Conservation (phyloP, 1,140 invertebrate species). For the Contarinia nasturtii region DNA sequence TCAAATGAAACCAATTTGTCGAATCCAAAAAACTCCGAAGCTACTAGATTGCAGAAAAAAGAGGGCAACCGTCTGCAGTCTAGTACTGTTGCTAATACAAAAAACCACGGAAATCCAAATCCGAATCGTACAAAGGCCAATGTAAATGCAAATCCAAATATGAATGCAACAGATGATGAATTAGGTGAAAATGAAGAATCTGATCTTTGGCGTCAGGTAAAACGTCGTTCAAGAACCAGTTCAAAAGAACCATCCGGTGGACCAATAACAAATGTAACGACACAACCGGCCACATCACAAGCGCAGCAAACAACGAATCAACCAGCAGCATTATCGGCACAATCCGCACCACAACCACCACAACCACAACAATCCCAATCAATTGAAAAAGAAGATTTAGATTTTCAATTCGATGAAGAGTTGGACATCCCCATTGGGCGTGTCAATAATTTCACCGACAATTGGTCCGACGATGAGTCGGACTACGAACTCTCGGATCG, state of each 20-base stretch:
- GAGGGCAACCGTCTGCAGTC: no score
- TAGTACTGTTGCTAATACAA: no score
- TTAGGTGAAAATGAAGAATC: slow-evolving; percentile 4
- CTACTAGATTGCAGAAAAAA: no score
- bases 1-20: no score
- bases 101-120: no score
- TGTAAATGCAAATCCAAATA: no score
- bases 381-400: slow-evolving; percentile 64
- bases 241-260: slow-evolving; percentile 11
- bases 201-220: slow-evolving; percentile 29
- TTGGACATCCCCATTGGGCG: slow-evolving; percentile 48
- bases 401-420: slow-evolving; percentile 96
- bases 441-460: slow-evolving; percentile 62
- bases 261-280: no score
- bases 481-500: slow-evolving; percentile 80
- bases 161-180: no score
- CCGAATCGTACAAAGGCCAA: no score
- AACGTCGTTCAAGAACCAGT: slow-evolving; percentile 29
- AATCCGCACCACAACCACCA: background rate
- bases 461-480: slow-evolving; percentile 59
- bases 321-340: slow-evolving; percentile 7
- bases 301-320: slow-evolving; percentile 11
- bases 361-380: slow-evolving; percentile 16
- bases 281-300: slow-evolving; percentile 8
- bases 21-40: no score